Conservation (phyloP, 2,113 vertebrate genomes). For the Urocolius indicus region DNA sequence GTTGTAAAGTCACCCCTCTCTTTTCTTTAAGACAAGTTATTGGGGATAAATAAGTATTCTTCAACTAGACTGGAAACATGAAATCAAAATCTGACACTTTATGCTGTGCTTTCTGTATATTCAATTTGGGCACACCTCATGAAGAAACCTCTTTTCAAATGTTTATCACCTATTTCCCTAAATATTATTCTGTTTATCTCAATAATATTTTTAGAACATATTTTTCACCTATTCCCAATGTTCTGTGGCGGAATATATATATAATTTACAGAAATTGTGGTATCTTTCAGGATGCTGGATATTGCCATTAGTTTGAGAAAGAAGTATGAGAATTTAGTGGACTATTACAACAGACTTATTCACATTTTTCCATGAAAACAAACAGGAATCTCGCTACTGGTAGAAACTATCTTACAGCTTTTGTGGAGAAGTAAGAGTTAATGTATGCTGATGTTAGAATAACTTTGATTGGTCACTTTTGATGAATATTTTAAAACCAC, state of each 20-base stretch:
- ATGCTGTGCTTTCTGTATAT: not conserved
- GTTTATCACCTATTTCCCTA: not conserved
- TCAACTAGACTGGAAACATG: not conserved
- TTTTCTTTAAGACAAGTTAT: not conserved
- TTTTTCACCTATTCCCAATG: not conserved
- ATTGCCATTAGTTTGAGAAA: not conserved
- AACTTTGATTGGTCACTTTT: fast-evolving
- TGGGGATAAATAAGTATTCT: not conserved
- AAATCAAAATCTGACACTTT: not conserved
- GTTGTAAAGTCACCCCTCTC: not conserved
- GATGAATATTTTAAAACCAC: not conserved
- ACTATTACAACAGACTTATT: not conserved
- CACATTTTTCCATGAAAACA: not conserved
- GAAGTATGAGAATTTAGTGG: not conserved
- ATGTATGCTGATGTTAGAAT: not conserved
- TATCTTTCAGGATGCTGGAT: not conserved
- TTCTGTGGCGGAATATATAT: not conserved
- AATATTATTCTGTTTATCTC: not conserved
- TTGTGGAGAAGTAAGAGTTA: not conserved
- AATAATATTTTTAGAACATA: not conserved
- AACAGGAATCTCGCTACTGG: fast-evolving
- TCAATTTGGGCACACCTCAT: not conserved
- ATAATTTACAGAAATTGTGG: not conserved
- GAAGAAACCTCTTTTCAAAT: not conserved
- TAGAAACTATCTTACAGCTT: not conserved